Percentiles rank a stretch among this genome's conserved stretches.
Evolutionary conservation across 1,140 invertebrate genomes (phyloP).

Genomic region (Halictus rubicundus): DNA sequence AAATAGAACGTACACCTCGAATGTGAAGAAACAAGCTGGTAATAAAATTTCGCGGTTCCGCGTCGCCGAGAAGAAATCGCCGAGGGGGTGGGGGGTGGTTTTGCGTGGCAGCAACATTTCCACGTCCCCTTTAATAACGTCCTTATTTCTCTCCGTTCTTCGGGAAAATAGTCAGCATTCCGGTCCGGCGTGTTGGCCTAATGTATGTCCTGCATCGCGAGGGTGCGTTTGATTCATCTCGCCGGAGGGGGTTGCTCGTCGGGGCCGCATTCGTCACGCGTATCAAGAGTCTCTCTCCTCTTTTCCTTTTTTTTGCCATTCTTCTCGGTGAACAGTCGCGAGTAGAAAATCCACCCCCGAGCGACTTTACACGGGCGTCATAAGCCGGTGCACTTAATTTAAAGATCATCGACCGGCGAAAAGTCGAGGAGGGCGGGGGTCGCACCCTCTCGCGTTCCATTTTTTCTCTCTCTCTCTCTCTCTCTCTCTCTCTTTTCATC

Average conservation of each 20-base stretch:
- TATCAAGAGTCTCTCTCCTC: constrained; percentile 59
- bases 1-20: no score
- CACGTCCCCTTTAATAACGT: constrained; percentile 11
- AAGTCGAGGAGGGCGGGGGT: constrained; percentile 54
- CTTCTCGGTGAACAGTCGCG: neutral
- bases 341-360: constrained; percentile 65
- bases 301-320: constrained; percentile 20
- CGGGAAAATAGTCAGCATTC: constrained; percentile 58
- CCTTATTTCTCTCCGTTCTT: constrained; percentile 45
- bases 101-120: neutral
- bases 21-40: no score
- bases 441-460: constrained; percentile 38
- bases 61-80: no score
- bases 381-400: constrained; percentile 79
- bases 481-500: no score
- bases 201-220: constrained; percentile 65
- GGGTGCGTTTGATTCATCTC: constrained; percentile 70
- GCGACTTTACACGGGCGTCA: constrained; percentile 76
- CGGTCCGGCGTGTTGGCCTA: constrained; percentile 54
- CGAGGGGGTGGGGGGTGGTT: no score
- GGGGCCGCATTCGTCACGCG: constrained; percentile 69
- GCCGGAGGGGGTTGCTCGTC: constrained; percentile 51
- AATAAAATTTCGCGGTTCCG: no score
- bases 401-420: constrained; percentile 70
- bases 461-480: no score